Conservation (phyloP, 1,140 invertebrate species). For the Pristionchus pacificus region DNA sequence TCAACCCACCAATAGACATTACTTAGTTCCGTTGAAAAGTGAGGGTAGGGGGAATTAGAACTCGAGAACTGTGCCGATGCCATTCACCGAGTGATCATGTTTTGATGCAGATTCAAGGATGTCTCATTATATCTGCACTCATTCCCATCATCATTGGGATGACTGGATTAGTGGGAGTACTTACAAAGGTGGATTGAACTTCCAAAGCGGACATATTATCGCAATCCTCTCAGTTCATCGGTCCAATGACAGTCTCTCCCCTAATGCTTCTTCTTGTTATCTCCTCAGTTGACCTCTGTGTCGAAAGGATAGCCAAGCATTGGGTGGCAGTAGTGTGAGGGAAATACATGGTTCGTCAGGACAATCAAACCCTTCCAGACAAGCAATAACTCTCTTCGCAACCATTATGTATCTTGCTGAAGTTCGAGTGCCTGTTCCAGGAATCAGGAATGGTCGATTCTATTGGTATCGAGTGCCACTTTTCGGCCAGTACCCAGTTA, state of each 20-base stretch:
- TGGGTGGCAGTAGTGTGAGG: conserved; percentile 49
- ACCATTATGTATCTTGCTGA: conserved; percentile 51
- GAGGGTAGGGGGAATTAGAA: too few relatives aligned
- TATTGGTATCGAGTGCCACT: conserved; percentile 36
- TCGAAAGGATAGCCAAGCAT: conserved; percentile 47
- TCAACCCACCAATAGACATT: too few relatives aligned
- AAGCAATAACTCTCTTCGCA: conserved; percentile 46
- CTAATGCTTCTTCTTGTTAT: conserved; percentile 49
- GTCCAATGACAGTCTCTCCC: conserved; percentile 40
- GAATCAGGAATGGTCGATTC: conserved; percentile 42
- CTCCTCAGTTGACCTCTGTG: conserved; percentile 44
- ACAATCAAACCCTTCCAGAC: conserved; percentile 24
- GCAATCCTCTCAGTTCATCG: conserved; percentile 11
- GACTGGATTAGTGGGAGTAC: conserved; percentile 56
- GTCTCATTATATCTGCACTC: conserved; percentile 45
- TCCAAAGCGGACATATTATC: too few relatives aligned
- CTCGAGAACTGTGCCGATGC: too few relatives aligned
- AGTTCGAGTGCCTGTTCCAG: conserved; percentile 46
- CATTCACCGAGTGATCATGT: too few relatives aligned
- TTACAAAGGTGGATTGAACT: conserved; percentile 51
- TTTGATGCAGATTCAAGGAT: conserved; percentile 54
- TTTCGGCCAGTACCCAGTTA: conserved; percentile 56
- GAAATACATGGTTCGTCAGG: conserved; percentile 6
- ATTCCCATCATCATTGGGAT: conserved; percentile 52
- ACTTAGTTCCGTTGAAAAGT: too few relatives aligned